Evolutionary conservation across 2,888 invertebrate species (phyloP), one percentile per base, ranked within the genome.

Genomic region (Zhengitettix transpicula): DNA sequence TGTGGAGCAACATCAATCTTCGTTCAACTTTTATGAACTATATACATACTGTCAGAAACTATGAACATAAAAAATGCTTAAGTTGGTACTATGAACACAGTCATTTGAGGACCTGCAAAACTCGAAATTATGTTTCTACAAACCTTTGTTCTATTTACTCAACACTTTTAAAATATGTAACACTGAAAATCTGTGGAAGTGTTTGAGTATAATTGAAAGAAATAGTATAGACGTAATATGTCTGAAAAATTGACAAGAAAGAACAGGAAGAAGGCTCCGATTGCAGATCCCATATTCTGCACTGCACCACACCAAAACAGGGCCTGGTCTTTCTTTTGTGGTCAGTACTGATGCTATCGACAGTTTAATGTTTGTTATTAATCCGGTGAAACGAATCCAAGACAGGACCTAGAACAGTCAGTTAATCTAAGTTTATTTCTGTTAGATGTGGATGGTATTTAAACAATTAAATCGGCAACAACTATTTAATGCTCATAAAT

Each of bases 341-440:
- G 88, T 78, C 40, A 60, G 58, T 2, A 62, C 7, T 15, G 62
- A 60, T 63, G 87, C 88, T 65, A 88, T 82, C 69, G 83, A 83
- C 71, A 90, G 82, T 75, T 89, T 88, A 28, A 84, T 81, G 72
- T 87, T 91, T 65, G 89, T 86, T 65, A 87, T 79, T 40, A 82
- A 70, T 42, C 82, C 87, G 41, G 79, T 74, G 53, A 84, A 77
- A 54, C 77, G 56, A 64, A 90, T 82, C 87, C 90, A 91, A 11
- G 81, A 72, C 9, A 77, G 7, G 42, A 90, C 81, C 86, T 87
- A 73, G 71, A 57, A 57, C 17, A 54, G n/a, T n/a, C n/a, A n/a
- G 16, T 28, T 7, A 2, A 28, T 28, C 7, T 28, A 28, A 28
- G 28, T 7, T 5, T 28, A 28, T 28, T 28, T n/a, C 28, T 28